Base-by-base conservation (phyloP, 1,140 invertebrate genomes). In the Metopolophium dirhodum region DNA sequence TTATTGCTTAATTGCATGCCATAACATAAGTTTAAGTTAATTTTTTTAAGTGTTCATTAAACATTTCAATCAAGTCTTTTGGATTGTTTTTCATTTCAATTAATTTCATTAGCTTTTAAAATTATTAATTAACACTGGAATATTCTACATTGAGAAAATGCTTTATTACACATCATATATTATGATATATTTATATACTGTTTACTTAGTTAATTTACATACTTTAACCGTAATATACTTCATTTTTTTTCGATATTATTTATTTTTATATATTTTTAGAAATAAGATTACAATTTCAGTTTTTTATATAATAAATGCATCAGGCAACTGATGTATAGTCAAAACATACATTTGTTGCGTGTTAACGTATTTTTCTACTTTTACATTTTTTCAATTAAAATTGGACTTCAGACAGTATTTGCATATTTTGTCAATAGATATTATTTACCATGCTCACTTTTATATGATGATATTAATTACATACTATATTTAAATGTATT, bases 301-400 rank as follows among this genome's bases (percentile, higher is more conserved):
- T 90, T 49, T 30, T 90, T 49, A 37, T 82, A 45, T 91, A 49
- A 91, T 47, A 91, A 82, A 49, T 82, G 35, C 6, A 4, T 82
- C 49, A 47, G 35, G 30, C n/a, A 82, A 91, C 41, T 49, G 35
- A 90, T 26, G 30, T 45, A 23, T 90, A 41, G 89, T 30, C 41
- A 45, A 88, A 90, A 90, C 26, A 82, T 82, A 77, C 22, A 49
- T 35, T 68, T 61, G 7, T 92, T 37, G 51, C 2, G 9, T 91
- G 7, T 51, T 92, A 82, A 92, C 23, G n/a, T 92, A 92, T 92
- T 92, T 92, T 92, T 92, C 68, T 92, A 92, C 68, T 82, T 92
- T 92, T 92, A 92, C 90, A 92, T 92, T 83, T 92, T 82, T 92
- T 83, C 90, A 83, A 8, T 47, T 20, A 37, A 22, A 37, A 83